Conservation (phyloP, 2,113 vertebrate genomes). For the Neodon shergylaensis region DNA sequence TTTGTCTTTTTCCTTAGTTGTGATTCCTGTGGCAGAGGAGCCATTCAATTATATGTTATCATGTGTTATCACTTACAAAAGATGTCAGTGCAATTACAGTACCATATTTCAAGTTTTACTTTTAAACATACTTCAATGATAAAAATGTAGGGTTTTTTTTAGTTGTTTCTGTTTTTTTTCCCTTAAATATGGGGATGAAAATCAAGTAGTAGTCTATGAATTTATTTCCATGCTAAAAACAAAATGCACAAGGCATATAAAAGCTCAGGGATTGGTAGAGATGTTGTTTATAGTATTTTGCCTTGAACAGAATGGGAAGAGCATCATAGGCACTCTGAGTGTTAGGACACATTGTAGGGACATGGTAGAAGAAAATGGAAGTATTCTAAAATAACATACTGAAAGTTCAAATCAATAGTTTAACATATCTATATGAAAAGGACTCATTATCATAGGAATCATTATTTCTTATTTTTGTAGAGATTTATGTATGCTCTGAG, state of each 20-base stretch:
- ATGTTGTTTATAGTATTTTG: not conserved
- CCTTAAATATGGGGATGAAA: not conserved
- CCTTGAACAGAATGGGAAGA: not conserved
- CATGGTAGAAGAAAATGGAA: not conserved
- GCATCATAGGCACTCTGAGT: not conserved
- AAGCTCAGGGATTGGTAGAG: slow-evolving; percentile 17
- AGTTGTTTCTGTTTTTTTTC: not conserved
- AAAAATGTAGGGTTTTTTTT: slow-evolving; percentile 70
- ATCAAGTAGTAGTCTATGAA: not conserved
- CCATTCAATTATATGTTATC: slow-evolving; percentile 83
- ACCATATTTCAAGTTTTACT: slow-evolving; percentile 72
- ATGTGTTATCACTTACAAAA: slow-evolving; percentile 80
- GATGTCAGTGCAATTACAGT: slow-evolving; percentile 80
- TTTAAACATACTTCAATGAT: slow-evolving; percentile 68
- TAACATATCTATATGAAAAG: not conserved
- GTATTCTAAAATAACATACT: slow-evolving; percentile 11
- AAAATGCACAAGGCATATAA: slow-evolving; percentile 13
- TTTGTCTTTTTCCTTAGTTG: slow-evolving; percentile 86
- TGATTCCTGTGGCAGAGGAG: slow-evolving; percentile 79
- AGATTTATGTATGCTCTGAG: not conserved
- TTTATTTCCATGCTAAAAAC: slow-evolving; percentile 27
- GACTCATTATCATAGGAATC: not conserved
- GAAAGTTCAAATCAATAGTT: slow-evolving; percentile 3
- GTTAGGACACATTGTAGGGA: not conserved
- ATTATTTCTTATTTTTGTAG: not conserved